phyloP scores from a whole-genome alignment of 1,140 invertebrate species.

The Cardiocondyla obscurior region DNA sequence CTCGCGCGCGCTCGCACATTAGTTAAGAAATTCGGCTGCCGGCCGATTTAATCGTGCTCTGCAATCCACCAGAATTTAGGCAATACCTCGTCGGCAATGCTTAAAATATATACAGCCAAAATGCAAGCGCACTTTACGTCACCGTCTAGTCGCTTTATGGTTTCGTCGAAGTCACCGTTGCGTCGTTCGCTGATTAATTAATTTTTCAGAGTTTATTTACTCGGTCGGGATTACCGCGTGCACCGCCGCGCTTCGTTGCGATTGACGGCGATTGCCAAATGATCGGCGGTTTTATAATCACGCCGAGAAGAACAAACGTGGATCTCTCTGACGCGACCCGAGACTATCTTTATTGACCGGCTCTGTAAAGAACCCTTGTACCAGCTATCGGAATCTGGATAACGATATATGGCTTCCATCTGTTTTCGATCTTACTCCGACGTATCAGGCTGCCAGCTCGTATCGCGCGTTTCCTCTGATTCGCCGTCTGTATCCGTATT shows the following conservation, averaged over 20 bases:
- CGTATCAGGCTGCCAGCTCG: not conserved
- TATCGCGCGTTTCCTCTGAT: conserved; percentile 27
- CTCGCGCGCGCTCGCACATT: conserved; percentile 33
- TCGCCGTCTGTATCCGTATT: conserved; percentile 16
- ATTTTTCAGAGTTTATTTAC: not conserved
- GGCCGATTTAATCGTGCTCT: conserved; percentile 34
- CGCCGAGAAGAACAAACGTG: not conserved
- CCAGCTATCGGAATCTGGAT: conserved; percentile 20
- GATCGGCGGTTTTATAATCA: not conserved
- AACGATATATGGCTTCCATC: conserved; percentile 28
- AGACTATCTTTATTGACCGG: not conserved
- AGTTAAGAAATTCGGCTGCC: conserved; percentile 70
- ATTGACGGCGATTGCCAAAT: not conserved
- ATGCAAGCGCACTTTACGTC: not conserved
- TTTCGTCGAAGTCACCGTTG: not conserved
- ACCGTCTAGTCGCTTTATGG: not conserved
- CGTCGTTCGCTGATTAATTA: conserved; percentile 3
- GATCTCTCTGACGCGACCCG: not conserved
- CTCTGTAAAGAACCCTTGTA: conserved; percentile 26
- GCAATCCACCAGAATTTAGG: not conserved
- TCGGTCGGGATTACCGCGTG: not conserved
- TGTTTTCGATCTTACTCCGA: conserved; percentile 17
- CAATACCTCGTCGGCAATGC: too few species aligned
- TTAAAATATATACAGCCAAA: not conserved
- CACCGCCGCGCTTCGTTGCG: not conserved